Evolutionary conservation across 2,888 invertebrate genomes (phyloP).

Genomic region (Piscicola geometra): DNA sequence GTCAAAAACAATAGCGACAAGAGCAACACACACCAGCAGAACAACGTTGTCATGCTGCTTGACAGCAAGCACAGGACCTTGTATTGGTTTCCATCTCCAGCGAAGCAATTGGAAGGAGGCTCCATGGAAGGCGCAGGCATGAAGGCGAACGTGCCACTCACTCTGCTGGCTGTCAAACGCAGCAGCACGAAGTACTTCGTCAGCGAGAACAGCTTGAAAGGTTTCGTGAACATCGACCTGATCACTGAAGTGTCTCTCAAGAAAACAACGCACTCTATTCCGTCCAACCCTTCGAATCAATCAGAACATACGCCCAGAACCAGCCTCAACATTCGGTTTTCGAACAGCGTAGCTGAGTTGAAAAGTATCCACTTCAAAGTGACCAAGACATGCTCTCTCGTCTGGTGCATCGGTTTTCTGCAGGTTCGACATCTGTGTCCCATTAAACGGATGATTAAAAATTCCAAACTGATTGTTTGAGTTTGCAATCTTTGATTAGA

Average conservation of each 20-base stretch:
- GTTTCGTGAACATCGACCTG: conserved; percentile 23
- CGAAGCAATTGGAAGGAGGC: not conserved
- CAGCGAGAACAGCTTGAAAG: conserved; percentile 19
- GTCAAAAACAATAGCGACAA: not conserved
- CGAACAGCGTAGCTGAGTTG: not conserved
- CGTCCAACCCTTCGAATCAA: not conserved
- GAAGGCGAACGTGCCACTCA: not conserved
- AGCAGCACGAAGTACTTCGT: conserved; percentile 8
- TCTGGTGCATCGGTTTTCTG: not conserved
- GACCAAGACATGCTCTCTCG: not conserved
- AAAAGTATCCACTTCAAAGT: conserved; percentile 20
- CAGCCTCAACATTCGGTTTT: not conserved
- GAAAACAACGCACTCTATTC: too few relatives aligned
- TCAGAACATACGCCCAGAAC: not conserved
- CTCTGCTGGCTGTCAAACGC: conserved; percentile 2
- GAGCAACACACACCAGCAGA: not conserved
- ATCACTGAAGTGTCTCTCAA: conserved; percentile 10
- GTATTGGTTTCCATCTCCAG: conserved; percentile 13
- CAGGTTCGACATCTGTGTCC: not conserved
- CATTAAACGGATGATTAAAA: not conserved
- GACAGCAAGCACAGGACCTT: conserved; percentile 15
- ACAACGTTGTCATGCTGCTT: conserved; percentile 8
- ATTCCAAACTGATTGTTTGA: too few relatives aligned
- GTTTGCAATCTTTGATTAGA: too few relatives aligned
- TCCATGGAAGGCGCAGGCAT: not conserved